Evolutionary conservation across 2,888 invertebrate genomes (phyloP), one percentile per base, ranked within the genome.

Genomic region (Drosophila ustulata): DNA sequence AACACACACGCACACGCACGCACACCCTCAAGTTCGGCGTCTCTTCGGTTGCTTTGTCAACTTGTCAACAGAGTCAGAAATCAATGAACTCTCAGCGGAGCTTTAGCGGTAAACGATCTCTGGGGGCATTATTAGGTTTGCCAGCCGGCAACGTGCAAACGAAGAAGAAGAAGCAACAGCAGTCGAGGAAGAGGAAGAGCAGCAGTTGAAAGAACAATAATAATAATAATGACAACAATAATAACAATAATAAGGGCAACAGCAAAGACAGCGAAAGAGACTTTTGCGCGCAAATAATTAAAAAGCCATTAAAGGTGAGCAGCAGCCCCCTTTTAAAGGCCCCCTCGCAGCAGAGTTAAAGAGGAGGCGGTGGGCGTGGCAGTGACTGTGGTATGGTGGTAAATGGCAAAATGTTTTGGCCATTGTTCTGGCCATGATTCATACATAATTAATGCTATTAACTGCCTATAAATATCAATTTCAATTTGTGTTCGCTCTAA

Each of bases 41-140:
- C 5, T 28, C 11, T n/a, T n/a, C 30, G 3, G 13, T 4, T 34
- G 9, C 23, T 39, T 49, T 57, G 53, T 49, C 59, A 59, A 70
- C 56, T 59, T 76, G 66, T 74, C 58, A 50, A 51, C 39, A 52
- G 67, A 59, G 73, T 74, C 72, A 71, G 66, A 88, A 83, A 85
- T 88, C 84, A 88, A 85, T 89, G 88, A 84, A 84, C 89, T 89
- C 89, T 72, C 73, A 1, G 39, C 55, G 71, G 80, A 69, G 62
- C 61, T 56, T 66, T 82, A 80, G 52, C 85, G 80, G 77, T 71
- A 81, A 81, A 70, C 52, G 70, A 65, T 74, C 82, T 70, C 70
- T 59, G 65, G 89, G 73, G 89, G 75, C 71, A 81, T 66, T 86
- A 86, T 79, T 73, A 82, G 69, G 64, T 77, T 66, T 66, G 70